phyloP scores from a whole-genome alignment of 2,113 vertebrate genomes.

The Phoxinus phoxinus region DNA sequence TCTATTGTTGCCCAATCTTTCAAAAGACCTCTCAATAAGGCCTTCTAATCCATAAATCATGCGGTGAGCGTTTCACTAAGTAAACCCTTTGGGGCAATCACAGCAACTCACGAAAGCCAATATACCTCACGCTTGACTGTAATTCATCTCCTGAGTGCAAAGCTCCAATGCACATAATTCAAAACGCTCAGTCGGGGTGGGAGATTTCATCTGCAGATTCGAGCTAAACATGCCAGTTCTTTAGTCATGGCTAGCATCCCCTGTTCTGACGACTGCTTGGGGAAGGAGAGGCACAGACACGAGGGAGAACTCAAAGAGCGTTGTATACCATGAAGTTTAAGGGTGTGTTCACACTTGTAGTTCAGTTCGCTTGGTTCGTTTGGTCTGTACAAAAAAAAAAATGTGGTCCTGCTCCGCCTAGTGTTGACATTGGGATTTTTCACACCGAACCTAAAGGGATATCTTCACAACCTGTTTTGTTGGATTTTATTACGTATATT shows the following conservation, averaged over 20 bases:
- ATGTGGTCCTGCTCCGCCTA: too few species aligned
- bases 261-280: not conserved
- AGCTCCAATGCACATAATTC: conserved; percentile 64
- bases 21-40: conserved; percentile 61
- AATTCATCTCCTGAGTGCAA: conserved; percentile 54
- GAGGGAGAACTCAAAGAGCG: not conserved
- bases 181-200: conserved; percentile 53
- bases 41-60: conserved; percentile 69
- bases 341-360: too few species aligned
- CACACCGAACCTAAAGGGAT: too few species aligned
- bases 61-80: conserved; percentile 64
- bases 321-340: not conserved
- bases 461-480: too few species aligned
- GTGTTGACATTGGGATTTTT: too few species aligned
- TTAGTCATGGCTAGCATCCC: conserved; percentile 4
- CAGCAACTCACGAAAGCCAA: conserved; percentile 58
- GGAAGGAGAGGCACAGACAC: not conserved
- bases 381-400: too few species aligned
- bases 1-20: conserved; percentile 61
- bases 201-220: conserved; percentile 54
- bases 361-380: too few species aligned
- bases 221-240: conserved; percentile 37
- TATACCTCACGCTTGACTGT: conserved; percentile 52
- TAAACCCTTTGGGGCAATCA: conserved; percentile 66
- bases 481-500: too few species aligned